Base-by-base conservation (phyloP, 2,888 invertebrate genomes). In the Drosophila engyochracea region DNA sequence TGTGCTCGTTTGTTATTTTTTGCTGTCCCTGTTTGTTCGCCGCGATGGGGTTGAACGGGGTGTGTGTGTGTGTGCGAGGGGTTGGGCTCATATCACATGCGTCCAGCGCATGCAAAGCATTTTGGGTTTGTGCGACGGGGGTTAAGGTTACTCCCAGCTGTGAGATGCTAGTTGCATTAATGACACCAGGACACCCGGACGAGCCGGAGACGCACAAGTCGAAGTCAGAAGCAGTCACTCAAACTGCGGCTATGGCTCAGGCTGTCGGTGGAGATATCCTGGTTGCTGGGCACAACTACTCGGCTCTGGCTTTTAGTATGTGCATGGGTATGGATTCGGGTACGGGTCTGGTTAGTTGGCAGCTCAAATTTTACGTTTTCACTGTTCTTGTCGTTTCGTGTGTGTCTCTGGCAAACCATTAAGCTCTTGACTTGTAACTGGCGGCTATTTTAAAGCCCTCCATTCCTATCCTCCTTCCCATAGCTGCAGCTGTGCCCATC, bases 1-100 rank as follows among this genome's bases (percentile, higher is more conserved):
- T 86, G 86, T 76, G 81, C 81, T 84, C 83, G 85, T 84, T 91
- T 90, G 90, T 90, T 85, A 83, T 87, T 89, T 78, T 82, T 83
- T 44, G 28, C 31, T 62, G 65, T 37, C 64, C 44, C 72, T 73
- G 76, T 76, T 74, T 82, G 78, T 59, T 71, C 35, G 58, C 55
- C 66, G 53, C 59, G 63, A 64, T 67, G 85, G 80, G 71, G 44
- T 39, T 59, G 49, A 37, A 16, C 12, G 39, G 39, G 39, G 62
- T 39, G 22, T n/a, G 39, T 7, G 10, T 28, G 28, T 31, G 31
- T 19, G 4, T 28, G 12, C n/a, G 12, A n/a, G 19, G 14, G 28
- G 35, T 49, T 35, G 53, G 41, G n/a, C 55, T 59, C 73, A 70
- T 79, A 84, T 83, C 90, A 81, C 82, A 85, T 83, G 84, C 72